A percentile compares a stretch with the other conserved stretches of the same genome.
These are phyloP conservation scores for Coenobita brevimanus DNA, from an alignment of 1,140 invertebrate genomes.

Conservation along the genomic window DNA sequence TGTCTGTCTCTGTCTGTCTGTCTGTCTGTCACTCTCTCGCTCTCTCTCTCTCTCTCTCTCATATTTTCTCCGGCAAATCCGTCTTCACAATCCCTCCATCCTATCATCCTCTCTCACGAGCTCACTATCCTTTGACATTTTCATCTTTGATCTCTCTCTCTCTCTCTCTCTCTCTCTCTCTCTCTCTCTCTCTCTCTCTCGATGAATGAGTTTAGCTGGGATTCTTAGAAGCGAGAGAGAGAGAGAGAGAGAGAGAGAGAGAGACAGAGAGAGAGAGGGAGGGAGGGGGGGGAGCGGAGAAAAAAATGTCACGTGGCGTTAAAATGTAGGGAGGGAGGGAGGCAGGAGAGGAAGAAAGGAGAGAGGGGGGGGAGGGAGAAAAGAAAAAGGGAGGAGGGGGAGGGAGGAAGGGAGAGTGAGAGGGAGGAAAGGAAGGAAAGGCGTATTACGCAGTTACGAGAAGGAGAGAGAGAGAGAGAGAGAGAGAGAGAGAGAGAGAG, in stretches of 20 bases:
- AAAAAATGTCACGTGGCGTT: background rate
- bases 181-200: too few relatives aligned
- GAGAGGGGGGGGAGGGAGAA: background rate
- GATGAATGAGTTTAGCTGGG: background rate
- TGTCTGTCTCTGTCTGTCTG: too few relatives aligned
- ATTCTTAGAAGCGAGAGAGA: background rate
- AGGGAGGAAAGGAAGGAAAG: slow-evolving; percentile 30
- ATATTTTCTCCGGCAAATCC: too few relatives aligned
- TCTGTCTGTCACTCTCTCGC: too few relatives aligned
- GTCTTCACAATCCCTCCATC: too few relatives aligned
- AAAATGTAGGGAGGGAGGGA: background rate
- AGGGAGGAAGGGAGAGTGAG: slow-evolving; percentile 18
- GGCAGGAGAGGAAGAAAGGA: background rate
- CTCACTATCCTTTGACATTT: too few relatives aligned
- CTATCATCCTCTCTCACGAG: too few relatives aligned
- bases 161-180: too few relatives aligned
- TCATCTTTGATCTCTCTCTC: too few relatives aligned
- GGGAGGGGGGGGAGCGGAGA: background rate
- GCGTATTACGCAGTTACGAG: too few relatives aligned
- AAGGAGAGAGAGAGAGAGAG: slow-evolving; percentile 38
- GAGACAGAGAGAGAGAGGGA: background rate
- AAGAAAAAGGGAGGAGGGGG: background rate
- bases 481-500: slow-evolving; percentile 26
- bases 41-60: too few relatives aligned
- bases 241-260: background rate